Evolutionary conservation across 2,797 vertebrate species (phyloP).

Genomic region (Diglossa cyanea): DNA sequence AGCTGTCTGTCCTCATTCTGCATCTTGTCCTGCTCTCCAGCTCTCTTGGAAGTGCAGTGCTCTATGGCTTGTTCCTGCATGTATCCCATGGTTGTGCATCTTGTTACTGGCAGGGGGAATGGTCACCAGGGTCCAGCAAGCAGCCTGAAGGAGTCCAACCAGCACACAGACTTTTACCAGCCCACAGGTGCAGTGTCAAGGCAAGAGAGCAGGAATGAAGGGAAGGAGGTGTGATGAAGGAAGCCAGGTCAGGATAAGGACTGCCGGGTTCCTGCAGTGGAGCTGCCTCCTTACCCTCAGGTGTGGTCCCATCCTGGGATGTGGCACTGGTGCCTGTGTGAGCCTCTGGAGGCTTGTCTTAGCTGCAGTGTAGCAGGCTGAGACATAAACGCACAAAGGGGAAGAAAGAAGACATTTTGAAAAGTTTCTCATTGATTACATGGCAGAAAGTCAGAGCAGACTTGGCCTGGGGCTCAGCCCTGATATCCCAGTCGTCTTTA

Average conservation of each 20-base stretch:
- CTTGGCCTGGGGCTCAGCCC: not conserved
- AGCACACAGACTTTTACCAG: not conserved
- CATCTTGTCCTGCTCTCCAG: not conserved
- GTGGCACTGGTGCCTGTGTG: not conserved
- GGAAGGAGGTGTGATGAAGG: not conserved
- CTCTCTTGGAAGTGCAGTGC: not conserved
- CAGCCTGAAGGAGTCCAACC: not conserved
- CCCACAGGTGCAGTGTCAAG: fast-evolving
- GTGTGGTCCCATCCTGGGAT: not conserved
- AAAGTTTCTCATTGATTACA: not conserved
- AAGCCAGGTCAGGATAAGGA: not conserved
- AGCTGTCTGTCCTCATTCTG: not conserved
- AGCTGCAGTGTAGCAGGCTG: not conserved
- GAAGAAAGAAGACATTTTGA: not conserved
- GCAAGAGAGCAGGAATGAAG: not conserved
- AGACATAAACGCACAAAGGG: not conserved
- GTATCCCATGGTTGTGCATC: not conserved
- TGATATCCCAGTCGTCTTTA: not conserved
- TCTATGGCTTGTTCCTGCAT: not conserved
- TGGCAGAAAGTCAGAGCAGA: not conserved
- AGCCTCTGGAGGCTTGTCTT: not conserved
- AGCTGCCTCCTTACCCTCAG: not conserved
- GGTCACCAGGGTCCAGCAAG: not conserved
- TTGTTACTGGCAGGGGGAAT: not conserved
- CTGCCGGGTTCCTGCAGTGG: not conserved